phyloP scores from a whole-genome alignment of 2,797 vertebrate species.

The Peromyscus melanophrys region DNA sequence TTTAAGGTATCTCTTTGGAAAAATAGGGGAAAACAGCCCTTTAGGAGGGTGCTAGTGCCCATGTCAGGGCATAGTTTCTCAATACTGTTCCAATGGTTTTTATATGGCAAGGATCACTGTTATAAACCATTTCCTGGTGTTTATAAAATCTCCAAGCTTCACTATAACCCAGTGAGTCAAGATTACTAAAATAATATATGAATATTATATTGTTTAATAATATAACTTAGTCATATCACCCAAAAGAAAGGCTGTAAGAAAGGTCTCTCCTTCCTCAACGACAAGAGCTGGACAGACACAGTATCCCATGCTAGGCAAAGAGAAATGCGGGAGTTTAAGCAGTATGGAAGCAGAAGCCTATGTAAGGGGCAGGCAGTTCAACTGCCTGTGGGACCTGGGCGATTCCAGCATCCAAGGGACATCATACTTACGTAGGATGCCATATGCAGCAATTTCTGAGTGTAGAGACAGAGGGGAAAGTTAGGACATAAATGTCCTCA shows the following conservation, averaged over 20 bases:
- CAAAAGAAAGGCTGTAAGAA: background rate
- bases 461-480: background rate
- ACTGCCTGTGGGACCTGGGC: background rate
- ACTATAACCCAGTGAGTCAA: background rate
- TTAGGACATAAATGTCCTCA: constrained; percentile 5
- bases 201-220: background rate
- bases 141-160: background rate
- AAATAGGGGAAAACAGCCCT: background rate
- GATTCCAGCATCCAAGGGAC: background rate
- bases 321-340: background rate
- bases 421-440: background rate
- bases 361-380: background rate
- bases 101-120: background rate
- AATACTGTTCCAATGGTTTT: background rate
- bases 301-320: background rate
- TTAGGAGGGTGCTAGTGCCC: background rate
- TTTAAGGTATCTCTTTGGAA: background rate
- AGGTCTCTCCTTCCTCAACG: background rate
- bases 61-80: background rate
- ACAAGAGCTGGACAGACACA: background rate
- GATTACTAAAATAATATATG: background rate
- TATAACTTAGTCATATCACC: background rate
- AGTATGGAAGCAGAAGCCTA: background rate
- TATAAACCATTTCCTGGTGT: background rate
- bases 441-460: background rate